Evolutionary conservation across 2,797 vertebrate species (phyloP).

Genomic region (Erethizon dorsatum): DNA sequence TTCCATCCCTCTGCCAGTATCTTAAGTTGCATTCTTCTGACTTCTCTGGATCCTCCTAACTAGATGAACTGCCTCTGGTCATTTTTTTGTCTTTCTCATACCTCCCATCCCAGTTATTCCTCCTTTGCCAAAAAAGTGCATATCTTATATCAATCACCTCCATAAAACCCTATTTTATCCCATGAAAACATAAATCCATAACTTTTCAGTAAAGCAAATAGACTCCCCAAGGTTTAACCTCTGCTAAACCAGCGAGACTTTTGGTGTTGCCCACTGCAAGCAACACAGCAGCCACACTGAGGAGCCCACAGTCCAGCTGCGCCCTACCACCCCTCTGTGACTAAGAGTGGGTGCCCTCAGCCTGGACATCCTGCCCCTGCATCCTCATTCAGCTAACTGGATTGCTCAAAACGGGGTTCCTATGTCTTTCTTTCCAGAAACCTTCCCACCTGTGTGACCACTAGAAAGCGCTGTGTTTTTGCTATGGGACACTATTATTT

Average conservation of each 20-base stretch:
- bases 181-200: background rate
- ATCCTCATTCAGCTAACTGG: background rate
- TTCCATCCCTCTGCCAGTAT: background rate
- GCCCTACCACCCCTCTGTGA: too few relatives aligned
- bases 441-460: background rate
- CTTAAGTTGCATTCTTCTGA: background rate
- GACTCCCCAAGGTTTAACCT: background rate
- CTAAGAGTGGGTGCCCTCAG: background rate
- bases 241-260: background rate
- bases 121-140: background rate
- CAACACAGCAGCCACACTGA: accelerated
- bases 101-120: background rate
- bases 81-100: background rate
- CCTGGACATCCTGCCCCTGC: accelerated
- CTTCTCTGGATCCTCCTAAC: background rate
- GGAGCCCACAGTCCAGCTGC: accelerated
- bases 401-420: background rate
- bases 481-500: background rate
- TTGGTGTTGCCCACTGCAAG: background rate
- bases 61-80: background rate
- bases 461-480: background rate
- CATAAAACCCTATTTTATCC: background rate
- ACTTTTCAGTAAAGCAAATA: background rate
- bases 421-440: background rate
- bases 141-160: background rate